phyloP scores from a whole-genome alignment of 1,140 invertebrate genomes.

The Camponotus pennsylvanicus region DNA sequence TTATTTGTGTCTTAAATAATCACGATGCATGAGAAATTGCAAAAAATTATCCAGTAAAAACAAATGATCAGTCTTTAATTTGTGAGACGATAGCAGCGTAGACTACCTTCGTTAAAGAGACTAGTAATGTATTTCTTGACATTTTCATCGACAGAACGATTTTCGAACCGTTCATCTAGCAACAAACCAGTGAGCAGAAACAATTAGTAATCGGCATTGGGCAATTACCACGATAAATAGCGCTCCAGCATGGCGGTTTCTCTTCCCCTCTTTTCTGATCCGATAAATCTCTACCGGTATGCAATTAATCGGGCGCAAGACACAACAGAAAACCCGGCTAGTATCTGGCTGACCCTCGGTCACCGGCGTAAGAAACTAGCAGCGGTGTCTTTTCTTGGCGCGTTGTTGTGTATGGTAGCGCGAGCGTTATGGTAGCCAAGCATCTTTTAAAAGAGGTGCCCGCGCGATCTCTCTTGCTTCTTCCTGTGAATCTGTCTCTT shows the following conservation, averaged over 20 bases:
- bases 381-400: constrained; percentile 66
- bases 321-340: constrained; percentile 74
- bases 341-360: constrained; percentile 80
- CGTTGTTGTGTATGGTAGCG: constrained; percentile 66
- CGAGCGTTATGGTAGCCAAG: constrained; percentile 66
- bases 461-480: neutral
- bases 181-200: constrained; percentile 46
- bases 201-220: constrained; percentile 78
- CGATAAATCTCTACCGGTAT: constrained; percentile 78
- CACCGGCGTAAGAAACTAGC: constrained; percentile 64
- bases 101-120: neutral
- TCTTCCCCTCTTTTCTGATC: constrained; percentile 44
- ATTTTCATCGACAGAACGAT: constrained; percentile 52
- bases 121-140: neutral
- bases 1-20: neutral
- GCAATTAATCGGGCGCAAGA: constrained; percentile 81
- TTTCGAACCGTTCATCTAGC: constrained; percentile 57
- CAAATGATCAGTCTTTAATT: constrained; percentile 9
- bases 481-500: constrained; percentile 53
- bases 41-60: neutral
- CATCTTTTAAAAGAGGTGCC: constrained; percentile 36
- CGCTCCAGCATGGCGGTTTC: constrained; percentile 60
- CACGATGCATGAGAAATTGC: neutral
- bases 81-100: neutral
- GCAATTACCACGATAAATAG: constrained; percentile 77